Evolutionary conservation across 2,888 invertebrate genomes (phyloP).

Genomic region (Strigamia transsilvanica): DNA sequence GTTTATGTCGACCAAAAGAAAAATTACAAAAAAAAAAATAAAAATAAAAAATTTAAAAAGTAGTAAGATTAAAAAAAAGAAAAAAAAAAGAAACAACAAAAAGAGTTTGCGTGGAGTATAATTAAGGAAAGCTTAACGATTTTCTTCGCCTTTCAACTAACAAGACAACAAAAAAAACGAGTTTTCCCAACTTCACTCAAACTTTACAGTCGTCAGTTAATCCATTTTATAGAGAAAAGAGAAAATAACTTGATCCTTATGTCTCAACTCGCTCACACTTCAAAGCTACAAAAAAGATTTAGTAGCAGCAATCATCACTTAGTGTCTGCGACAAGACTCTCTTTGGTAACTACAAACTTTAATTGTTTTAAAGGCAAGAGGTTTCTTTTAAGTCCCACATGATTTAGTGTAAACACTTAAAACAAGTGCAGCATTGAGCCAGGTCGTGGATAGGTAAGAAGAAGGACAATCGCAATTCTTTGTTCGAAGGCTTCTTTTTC

Average conservation of each 20-base stretch:
- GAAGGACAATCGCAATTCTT: not conserved
- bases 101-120: slow-evolving; percentile 14
- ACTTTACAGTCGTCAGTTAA: slow-evolving; percentile 48
- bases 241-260: slow-evolving; percentile 45
- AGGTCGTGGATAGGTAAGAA: not conserved
- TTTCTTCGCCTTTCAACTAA: not conserved
- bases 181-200: slow-evolving; percentile 35
- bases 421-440: slow-evolving; percentile 10
- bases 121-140: slow-evolving; percentile 15
- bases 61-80: not conserved
- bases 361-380: slow-evolving; percentile 48
- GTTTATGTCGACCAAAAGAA: not conserved
- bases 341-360: slow-evolving; percentile 35
- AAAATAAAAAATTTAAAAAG: not conserved
- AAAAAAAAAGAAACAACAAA: not conserved
- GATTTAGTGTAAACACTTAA: slow-evolving; percentile 23
- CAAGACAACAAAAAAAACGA: not conserved
- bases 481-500: not conserved
- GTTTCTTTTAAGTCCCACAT: not conserved
- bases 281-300: slow-evolving; percentile 41
- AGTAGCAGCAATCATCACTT: slow-evolving; percentile 45
- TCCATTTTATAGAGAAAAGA: slow-evolving; percentile 49
- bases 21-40: slow-evolving; percentile 6
- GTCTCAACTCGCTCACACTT: slow-evolving; percentile 37
- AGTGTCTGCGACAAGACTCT: slow-evolving; percentile 5